Evolutionary conservation across 2,113 vertebrate genomes (phyloP), one percentile per base, ranked within the genome.

Genomic region (Malurus alboscapulatus): DNA sequence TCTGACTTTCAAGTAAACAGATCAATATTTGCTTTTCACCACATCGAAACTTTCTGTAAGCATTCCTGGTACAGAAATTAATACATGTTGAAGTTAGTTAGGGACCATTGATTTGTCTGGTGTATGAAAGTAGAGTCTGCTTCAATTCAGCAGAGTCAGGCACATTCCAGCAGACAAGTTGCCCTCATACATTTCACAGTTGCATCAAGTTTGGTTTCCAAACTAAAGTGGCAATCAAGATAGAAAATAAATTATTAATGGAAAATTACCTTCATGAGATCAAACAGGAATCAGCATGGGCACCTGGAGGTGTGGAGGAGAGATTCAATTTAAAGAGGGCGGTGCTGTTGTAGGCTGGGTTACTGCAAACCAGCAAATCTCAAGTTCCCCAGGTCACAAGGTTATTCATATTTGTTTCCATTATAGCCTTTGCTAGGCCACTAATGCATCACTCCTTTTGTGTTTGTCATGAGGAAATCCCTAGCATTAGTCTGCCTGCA

Each of bases 11-110:
- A 87, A 79, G 84, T 51, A 92, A 95, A 83, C 67, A 94, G 74
- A 94, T 93, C 91, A 94, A 90, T 92, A 89, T 96, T 92, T 94
- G 74, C 47, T 93, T 94, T 94, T 80, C 36, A 79, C 62, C 78
- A 55, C 34, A 57, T 27, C 0, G 68, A 95, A 92, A 75, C 58
- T 68, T 62, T 32, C 62, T 94, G 71, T 90, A 93, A 83, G 67
- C 67, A 87, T 93, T 93, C 74, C 77, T 79, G 62, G 84, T 73
- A 69, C 54, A 87, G 77, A 90, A 94, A 89, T 84, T 53, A 94
- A 84, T 83, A 76, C 71, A 51, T 82, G 76, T 67, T 91, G 87
- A 91, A 45, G 38, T 87, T 62, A 84, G 51, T 87, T 58, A 85
- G 57, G 21, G 50, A 42, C n/a, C 44, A 81, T 55, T 1, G 13